Conservation (phyloP, 2,888 invertebrate genomes). For the Agrilus mali region DNA sequence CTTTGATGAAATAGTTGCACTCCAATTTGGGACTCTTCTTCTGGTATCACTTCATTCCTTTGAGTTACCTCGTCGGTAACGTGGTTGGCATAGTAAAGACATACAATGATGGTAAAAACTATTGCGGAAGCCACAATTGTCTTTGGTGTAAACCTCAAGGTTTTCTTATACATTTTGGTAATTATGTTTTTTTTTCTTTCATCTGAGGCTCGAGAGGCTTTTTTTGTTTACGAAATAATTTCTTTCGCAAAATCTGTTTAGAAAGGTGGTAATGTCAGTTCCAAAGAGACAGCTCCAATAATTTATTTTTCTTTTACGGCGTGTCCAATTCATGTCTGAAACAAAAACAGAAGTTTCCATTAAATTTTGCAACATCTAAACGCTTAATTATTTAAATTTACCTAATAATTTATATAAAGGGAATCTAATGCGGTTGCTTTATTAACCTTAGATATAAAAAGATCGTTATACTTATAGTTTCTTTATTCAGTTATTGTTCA, state of each 20-base stretch:
- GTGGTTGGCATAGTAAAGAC: constrained; percentile 35
- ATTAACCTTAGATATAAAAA: no score
- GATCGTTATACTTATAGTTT: no score
- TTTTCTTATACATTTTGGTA: no score
- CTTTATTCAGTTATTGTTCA: no score
- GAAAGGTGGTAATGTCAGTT: no score
- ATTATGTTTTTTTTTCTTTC: no score
- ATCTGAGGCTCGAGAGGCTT: no score
- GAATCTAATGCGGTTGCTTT: not conserved
- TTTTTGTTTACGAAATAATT: no score
- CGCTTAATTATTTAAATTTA: not conserved
- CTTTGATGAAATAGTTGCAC: constrained; percentile 5
- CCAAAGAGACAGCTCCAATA: constrained; percentile 1
- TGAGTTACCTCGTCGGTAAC: constrained; percentile 20
- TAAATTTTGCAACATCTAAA: not conserved
- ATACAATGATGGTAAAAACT: constrained; percentile 30
- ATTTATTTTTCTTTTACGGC: constrained; percentile 15
- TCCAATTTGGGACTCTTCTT: constrained; percentile 2
- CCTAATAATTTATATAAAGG: not conserved
- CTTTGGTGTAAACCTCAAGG: constrained; percentile 29
- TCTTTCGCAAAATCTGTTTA: no score
- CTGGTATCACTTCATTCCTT: constrained; percentile 5
- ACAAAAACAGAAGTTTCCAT: constrained; percentile 7
- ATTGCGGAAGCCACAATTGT: constrained; percentile 31
- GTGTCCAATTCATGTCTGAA: constrained; percentile 19